Evolutionary conservation across 2,113 vertebrate species (phyloP), one percentile per base, ranked within the genome.

Genomic region (Erpornis zantholeuca): DNA sequence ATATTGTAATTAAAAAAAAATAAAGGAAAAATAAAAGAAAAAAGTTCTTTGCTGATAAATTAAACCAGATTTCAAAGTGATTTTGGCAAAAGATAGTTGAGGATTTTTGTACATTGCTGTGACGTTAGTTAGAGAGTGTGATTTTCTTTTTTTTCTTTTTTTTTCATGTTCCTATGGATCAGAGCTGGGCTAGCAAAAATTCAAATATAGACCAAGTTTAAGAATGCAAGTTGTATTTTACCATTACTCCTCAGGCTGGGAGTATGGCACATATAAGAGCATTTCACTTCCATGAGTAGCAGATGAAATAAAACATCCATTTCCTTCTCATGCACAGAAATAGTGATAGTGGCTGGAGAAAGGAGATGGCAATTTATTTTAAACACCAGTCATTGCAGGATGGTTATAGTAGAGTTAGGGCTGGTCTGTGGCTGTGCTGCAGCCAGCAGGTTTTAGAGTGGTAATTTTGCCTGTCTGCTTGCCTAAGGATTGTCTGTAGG

Each of bases 291-390:
- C 71, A 52, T 6, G 4, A 90, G 90, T 35, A 93, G 82, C 54
- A 88, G 82, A 54, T 77, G 75, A 96, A 96, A 93, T 83, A 86
- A 92, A 96, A 78, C 68, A 80, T 53, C 84, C 75, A 90, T 93
- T 91, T 96, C 78, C 45, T 92, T 90, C 80, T 90, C 60, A 88
- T 56, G 82, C 75, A 31, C 92, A 92, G 88, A 90, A 90, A 82
- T 33, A 61, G 64, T 83, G 60, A 92, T 56, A 93, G 79, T 3
- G 3, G 69, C 88, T 94, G 53, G 68, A 88, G 90, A 88, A 96
- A 88, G 68, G 64, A 90, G 76, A 56, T 52, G 72, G 86, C 72
- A 92, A 86, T 95, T 96, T 93, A 54, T 90, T 91, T 88, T 83
- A 82, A 92, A 57, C 54, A 68, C 68, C n/a, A 22, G 56, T 57